These are phyloP conservation scores for Polypedilum vanderplanki DNA, from an alignment of 1,140 invertebrate genomes.

Conservation along the genomic window DNA sequence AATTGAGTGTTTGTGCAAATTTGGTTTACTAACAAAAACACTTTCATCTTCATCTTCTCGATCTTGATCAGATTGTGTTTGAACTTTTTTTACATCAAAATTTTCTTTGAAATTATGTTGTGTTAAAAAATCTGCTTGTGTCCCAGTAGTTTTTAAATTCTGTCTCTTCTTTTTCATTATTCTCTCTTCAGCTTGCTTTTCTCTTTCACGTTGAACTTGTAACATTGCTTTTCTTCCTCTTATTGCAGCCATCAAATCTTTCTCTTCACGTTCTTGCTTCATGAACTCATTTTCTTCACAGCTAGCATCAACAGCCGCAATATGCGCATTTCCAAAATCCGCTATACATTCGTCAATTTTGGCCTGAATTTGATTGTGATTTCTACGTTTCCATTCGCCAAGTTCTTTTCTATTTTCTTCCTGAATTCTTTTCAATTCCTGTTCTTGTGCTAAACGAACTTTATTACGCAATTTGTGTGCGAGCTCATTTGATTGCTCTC, in stretches of 20 bases:
- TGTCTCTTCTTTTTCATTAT: conserved; percentile 14
- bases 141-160: background rate
- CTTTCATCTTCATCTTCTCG: background rate
- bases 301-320: background rate
- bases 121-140: background rate
- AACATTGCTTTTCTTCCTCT: background rate
- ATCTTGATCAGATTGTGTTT: background rate
- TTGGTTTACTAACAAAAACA: background rate
- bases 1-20: background rate
- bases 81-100: background rate
- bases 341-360: background rate
- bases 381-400: background rate
- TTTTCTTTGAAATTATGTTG: background rate
- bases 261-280: background rate
- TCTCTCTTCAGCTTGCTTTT: background rate
- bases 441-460: background rate
- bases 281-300: conserved; percentile 16
- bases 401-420: background rate
- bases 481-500: background rate
- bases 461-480: background rate
- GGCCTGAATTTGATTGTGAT: background rate
- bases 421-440: background rate
- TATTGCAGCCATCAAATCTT: background rate
- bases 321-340: background rate
- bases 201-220: background rate